Evolutionary conservation across 2,797 vertebrate species (phyloP).

Genomic region (Falco concolor): DNA sequence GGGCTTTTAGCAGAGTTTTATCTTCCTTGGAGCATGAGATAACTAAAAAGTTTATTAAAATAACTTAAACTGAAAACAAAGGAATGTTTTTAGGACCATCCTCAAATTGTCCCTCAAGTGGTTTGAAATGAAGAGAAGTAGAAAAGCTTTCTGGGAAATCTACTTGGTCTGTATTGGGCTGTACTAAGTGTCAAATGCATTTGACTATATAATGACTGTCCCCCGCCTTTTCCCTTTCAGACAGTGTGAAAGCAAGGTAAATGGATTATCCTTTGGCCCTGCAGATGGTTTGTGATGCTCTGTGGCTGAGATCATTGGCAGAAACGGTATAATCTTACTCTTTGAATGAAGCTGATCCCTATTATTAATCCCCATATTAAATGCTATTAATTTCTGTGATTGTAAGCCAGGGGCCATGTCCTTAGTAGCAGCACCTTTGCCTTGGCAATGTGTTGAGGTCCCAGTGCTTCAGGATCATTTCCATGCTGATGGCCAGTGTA

Average conservation of each 20-base stretch:
- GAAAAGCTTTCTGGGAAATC: neutral
- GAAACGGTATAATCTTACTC: neutral
- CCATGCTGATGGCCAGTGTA: accelerated
- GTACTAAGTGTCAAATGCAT: neutral
- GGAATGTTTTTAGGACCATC: neutral
- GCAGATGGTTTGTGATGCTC: neutral
- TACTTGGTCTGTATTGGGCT: neutral
- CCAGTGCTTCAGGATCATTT: accelerated
- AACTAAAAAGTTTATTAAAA: neutral
- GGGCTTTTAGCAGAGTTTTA: neutral
- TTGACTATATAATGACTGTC: neutral
- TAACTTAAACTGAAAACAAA: neutral
- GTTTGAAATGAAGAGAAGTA: neutral
- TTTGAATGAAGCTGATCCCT: neutral
- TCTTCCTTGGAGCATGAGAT: neutral
- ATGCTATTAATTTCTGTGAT: neutral
- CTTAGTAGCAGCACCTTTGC: neutral
- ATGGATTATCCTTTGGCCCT: neutral
- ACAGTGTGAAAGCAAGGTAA: neutral
- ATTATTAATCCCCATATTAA: neutral
- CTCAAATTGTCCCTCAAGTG: neutral
- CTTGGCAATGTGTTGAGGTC: neutral
- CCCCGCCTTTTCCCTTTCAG: neutral
- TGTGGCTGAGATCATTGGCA: neutral
- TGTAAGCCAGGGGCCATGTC: neutral